phyloP scores from a whole-genome alignment of 2,888 invertebrate genomes.

The Andrena haemorrhoa region DNA sequence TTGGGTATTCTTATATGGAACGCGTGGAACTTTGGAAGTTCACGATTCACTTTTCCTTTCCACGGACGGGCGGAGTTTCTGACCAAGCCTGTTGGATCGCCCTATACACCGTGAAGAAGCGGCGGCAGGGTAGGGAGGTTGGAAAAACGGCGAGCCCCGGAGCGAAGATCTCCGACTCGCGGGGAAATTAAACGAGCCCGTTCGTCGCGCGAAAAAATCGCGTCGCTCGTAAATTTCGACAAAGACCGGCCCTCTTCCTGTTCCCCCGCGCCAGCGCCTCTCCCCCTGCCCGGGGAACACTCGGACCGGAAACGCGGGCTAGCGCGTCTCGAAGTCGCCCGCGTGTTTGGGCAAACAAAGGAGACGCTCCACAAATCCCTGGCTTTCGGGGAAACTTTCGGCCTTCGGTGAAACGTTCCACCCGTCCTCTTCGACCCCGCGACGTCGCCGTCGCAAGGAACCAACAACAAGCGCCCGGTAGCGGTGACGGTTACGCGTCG shows the following conservation, averaged over 20 bases:
- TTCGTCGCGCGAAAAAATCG: conserved; percentile 54
- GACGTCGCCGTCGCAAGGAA: conserved; percentile 26
- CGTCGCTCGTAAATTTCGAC: conserved; percentile 59
- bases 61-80: no score
- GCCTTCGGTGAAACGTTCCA: background rate
- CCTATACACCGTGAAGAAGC: conserved; percentile 26
- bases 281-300: background rate
- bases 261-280: background rate
- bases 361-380: background rate
- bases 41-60: no score
- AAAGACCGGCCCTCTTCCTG: conserved; percentile 27
- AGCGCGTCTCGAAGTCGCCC: conserved; percentile 3
- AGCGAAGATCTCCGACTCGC: conserved; percentile 45
- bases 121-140: conserved; percentile 8
- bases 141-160: conserved; percentile 39
- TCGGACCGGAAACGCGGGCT: conserved; percentile 1
- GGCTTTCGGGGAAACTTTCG: background rate
- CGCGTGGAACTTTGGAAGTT: no score
- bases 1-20: no score
- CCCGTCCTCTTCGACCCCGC: background rate
- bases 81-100: no score
- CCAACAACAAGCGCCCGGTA: conserved; percentile 18
- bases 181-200: conserved; percentile 56
- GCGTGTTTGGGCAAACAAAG: conserved; percentile 6
- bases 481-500: conserved; percentile 8